Evolutionary conservation across 2,888 invertebrate species (phyloP), one percentile per base, ranked within the genome.

Genomic region (Oligia fasciuncula): DNA sequence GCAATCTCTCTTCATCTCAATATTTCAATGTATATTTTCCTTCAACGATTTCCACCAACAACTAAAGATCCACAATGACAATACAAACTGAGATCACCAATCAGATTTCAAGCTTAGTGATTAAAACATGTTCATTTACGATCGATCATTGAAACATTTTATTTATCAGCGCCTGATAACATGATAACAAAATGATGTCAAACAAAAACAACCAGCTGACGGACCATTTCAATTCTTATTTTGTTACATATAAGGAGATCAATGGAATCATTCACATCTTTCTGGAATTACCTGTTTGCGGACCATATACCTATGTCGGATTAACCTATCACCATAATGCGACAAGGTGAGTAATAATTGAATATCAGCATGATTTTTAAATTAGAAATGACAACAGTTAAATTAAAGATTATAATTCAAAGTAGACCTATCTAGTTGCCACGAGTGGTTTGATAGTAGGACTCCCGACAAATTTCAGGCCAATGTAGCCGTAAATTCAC

Each of bases 191-290:
- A 62, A 29, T 65, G 69, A 73, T 79, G 65, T 82, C 73, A 79
- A 76, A 79, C 73, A 77, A 54, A 62, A 73, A 62, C 73, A 73
- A 49, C 35, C 80, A 76, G 69, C 72, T 72, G 84, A 75, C 80
- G 83, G 62, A 69, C 72, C 69, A 84, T 80, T 83, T 80, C 69
- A 65, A 73, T 80, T 84, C 83, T 83, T 84, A 83, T 83, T 69
- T 62, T n/a, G 84, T 70, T 83, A 83, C 72, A 80, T 70, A 76
- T 84, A 83, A 80, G 72, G 80, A 83, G 71, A 72, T n/a, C 40
- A 60, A 40, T 49, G 40, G 67, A 76, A 49, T 43, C n/a, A 29
- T 80, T 73, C 3, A 23, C 54, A 70, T 84, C 51, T 54, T 63
- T 54, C 29, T 84, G 51, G 51, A 23, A 72, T 69, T 23, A 73